A percentile compares a stretch with the other conserved stretches of the same genome.
Conservation (phyloP, 2,888 invertebrate genomes). For the Nezara viridula region DNA sequence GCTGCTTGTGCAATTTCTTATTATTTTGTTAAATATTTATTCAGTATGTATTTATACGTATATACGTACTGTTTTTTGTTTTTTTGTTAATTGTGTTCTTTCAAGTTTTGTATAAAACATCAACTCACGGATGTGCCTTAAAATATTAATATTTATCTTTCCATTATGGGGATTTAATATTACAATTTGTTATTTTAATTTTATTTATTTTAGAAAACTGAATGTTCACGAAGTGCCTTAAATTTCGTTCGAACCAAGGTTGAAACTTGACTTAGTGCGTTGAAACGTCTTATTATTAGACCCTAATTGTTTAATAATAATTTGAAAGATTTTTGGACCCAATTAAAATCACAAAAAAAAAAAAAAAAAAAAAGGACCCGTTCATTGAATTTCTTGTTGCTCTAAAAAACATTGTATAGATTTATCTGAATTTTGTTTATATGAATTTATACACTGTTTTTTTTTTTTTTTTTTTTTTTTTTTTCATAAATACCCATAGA, state of each 20-base stretch:
- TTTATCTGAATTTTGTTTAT: neutral
- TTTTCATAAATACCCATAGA: neutral
- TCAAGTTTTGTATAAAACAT: neutral
- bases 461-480: neutral
- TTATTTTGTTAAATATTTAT: neutral
- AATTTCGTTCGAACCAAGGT: conserved; percentile 20
- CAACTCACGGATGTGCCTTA: conserved; percentile 32
- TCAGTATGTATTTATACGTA: neutral
- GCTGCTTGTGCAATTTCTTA: neutral
- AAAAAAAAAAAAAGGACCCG: too few species aligned
- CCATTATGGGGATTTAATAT: neutral
- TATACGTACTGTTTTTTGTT: neutral
- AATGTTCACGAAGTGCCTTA: conserved; percentile 30
- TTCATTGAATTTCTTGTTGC: too few species aligned
- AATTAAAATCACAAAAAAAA: neutral
- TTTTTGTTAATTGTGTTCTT: too few species aligned
- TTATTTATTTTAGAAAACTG: conserved; percentile 6
- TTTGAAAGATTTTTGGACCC: neutral
- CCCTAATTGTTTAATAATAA: neutral
- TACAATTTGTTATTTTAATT: neutral
- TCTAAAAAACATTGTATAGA: neutral
- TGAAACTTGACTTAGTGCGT: neutral
- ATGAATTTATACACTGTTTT: neutral
- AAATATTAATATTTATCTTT: neutral
- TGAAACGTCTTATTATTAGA: neutral